phyloP scores from a whole-genome alignment of 2,113 vertebrate species.

The Melanotaenia duboulayi region DNA sequence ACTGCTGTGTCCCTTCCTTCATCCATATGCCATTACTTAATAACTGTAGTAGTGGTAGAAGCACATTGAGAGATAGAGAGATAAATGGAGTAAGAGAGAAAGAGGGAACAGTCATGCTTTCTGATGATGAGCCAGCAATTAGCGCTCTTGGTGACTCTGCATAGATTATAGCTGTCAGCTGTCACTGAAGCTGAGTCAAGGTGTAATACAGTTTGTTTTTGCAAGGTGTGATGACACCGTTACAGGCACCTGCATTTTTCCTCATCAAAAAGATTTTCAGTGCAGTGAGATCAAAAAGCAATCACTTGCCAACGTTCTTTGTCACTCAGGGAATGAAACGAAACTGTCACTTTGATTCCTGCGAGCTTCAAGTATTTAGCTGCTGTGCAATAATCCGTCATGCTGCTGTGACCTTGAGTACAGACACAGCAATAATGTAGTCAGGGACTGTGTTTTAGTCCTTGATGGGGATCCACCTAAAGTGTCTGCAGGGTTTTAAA shows the following conservation, averaged over 20 bases:
- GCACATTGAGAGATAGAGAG: slow-evolving; percentile 1
- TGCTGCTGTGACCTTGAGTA: slow-evolving; percentile 52
- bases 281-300: slow-evolving; percentile 42
- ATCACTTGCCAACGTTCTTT: slow-evolving; percentile 33
- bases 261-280: slow-evolving; percentile 31
- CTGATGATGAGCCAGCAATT: slow-evolving; percentile 51
- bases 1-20: slow-evolving; percentile 50
- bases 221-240: slow-evolving; percentile 24
- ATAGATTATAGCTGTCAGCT: slow-evolving; percentile 51
- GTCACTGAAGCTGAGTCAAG: slow-evolving; percentile 36
- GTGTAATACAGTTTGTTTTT: slow-evolving; percentile 15
- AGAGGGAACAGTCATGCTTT: slow-evolving; percentile 23
- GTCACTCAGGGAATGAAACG: slow-evolving; percentile 48
- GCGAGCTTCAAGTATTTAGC: slow-evolving; percentile 28
- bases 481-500: slow-evolving; percentile 1
- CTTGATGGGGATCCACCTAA: slow-evolving; percentile 10
- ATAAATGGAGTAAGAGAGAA: slow-evolving; percentile 5
- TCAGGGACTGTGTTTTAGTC: slow-evolving; percentile 1
- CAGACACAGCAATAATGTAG: slow-evolving; percentile 7
- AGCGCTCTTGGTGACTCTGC: slow-evolving; percentile 49
- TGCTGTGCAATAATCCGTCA: slow-evolving; percentile 34
- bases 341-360: slow-evolving; percentile 36
- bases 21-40: slow-evolving; percentile 71
- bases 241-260: slow-evolving; percentile 43
- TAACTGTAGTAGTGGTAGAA: slow-evolving; percentile 49